A percentile compares a stretch with the other conserved stretches of the same genome.
phyloP scores from a whole-genome alignment of 2,888 invertebrate species.

The Ennomos quercinarius region DNA sequence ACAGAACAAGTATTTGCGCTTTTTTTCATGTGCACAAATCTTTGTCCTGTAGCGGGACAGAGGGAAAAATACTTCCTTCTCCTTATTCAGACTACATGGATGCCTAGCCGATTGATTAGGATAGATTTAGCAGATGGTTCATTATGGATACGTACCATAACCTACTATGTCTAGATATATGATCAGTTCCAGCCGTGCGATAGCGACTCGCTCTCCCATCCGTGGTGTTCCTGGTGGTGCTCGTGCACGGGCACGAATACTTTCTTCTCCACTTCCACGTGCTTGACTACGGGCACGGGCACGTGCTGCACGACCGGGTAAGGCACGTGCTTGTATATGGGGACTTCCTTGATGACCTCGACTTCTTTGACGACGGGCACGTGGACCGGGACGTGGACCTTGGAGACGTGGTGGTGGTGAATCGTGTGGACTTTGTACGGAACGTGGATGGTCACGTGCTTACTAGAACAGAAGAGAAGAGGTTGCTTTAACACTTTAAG shows the following conservation, averaged over 20 bases:
- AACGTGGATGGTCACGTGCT: slow-evolving; percentile 80
- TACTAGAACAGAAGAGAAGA: slow-evolving; percentile 45
- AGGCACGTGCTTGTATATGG: slow-evolving; percentile 73
- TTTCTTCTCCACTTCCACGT: slow-evolving; percentile 76
- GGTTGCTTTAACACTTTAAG: too few relatives aligned
- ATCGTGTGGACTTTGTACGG: slow-evolving; percentile 80
- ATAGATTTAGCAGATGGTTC: too few relatives aligned
- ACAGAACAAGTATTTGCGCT: too few relatives aligned
- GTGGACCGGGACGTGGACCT: slow-evolving; percentile 72
- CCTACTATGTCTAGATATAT: slow-evolving; percentile 41
- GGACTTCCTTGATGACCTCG: slow-evolving; percentile 76
- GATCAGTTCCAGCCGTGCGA: slow-evolving; percentile 82
- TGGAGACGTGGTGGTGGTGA: slow-evolving; percentile 80
- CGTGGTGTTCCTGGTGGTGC: slow-evolving; percentile 61
- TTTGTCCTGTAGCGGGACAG: too few relatives aligned
- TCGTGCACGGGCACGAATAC: slow-evolving; percentile 69
- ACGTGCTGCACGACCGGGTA: slow-evolving; percentile 72
- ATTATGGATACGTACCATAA: slow-evolving; percentile 56
- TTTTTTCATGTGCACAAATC: too few relatives aligned
- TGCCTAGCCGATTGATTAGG: too few relatives aligned
- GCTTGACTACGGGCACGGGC: slow-evolving; percentile 69
- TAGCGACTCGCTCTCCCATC: slow-evolving; percentile 78
- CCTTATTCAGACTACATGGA: too few relatives aligned
- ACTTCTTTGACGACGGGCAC: slow-evolving; percentile 78
- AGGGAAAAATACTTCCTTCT: too few relatives aligned